Conservation (phyloP, 2,797 vertebrate species). For the Australoheros facetus region DNA sequence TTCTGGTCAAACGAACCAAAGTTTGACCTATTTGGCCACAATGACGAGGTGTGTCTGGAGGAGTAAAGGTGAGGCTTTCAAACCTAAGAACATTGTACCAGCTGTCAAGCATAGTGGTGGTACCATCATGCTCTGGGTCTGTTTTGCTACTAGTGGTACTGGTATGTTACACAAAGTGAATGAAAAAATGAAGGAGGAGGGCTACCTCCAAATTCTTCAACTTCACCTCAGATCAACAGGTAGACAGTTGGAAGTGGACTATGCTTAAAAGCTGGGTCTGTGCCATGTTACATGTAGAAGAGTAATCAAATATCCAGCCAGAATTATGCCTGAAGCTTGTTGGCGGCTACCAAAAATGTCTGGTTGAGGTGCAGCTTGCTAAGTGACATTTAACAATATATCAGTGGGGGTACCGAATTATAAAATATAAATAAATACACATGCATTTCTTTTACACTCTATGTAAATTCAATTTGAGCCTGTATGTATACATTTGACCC, state of each 20-base stretch:
- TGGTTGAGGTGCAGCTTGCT: background rate
- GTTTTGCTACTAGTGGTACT: no score
- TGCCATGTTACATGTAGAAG: background rate
- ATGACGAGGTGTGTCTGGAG: background rate
- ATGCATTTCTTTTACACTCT: no score
- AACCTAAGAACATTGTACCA: background rate
- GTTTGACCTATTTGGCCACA: background rate
- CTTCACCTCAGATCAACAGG: no score
- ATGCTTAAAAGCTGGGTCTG: background rate
- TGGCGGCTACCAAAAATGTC: background rate
- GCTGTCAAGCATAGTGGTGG: background rate
- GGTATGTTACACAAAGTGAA: no score
- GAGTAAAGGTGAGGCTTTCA: background rate
- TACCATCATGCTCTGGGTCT: background rate
- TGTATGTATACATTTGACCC: background rate
- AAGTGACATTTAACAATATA: background rate
- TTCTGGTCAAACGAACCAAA: background rate
- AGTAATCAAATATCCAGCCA: background rate
- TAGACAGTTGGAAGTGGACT: background rate
- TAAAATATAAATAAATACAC: no score
- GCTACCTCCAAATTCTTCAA: no score
- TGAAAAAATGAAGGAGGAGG: no score
- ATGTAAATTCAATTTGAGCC: no score
- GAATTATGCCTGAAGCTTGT: background rate
- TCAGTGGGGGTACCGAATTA: background rate